A percentile compares a stretch with the other conserved stretches of the same genome.
Conservation (phyloP, 1,140 invertebrate genomes). For the Hormaphis cornu region DNA sequence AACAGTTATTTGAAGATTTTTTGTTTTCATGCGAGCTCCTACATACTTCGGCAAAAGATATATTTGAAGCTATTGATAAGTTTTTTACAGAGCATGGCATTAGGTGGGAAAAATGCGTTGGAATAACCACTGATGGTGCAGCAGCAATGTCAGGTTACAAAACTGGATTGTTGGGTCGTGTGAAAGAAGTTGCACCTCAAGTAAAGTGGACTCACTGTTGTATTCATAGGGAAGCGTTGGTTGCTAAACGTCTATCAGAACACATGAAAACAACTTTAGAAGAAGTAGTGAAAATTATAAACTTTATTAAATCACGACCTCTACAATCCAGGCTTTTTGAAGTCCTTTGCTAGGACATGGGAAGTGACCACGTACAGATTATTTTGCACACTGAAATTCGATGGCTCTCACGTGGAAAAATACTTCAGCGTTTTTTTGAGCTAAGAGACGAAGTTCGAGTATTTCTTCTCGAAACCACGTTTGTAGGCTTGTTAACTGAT, state of each 20-base stretch:
- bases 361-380: slow-evolving; percentile 2
- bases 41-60: not conserved
- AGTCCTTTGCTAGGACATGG: not conserved
- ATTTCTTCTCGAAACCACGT: not conserved
- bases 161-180: not conserved
- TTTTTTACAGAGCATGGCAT: not conserved
- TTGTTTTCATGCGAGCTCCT: not conserved
- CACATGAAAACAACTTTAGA: not conserved
- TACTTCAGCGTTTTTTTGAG: not conserved
- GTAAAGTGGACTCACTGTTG: not conserved
- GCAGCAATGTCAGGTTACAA: not conserved
- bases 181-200: not conserved
- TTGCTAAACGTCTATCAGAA: not conserved
- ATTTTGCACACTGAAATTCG: not conserved
- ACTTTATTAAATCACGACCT: not conserved
- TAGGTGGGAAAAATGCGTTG: not conserved
- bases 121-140: slow-evolving; percentile 13
- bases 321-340: not conserved
- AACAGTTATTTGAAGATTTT: slow-evolving; percentile 1
- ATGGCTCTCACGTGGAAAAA: not conserved
- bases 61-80: not conserved
- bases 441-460: not conserved
- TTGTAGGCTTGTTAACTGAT: not conserved
- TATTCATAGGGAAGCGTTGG: slow-evolving; percentile 6
- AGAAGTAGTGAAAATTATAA: slow-evolving; percentile 1